Conservation (phyloP, 2,888 invertebrate genomes). For the Sthenelais limicola region DNA sequence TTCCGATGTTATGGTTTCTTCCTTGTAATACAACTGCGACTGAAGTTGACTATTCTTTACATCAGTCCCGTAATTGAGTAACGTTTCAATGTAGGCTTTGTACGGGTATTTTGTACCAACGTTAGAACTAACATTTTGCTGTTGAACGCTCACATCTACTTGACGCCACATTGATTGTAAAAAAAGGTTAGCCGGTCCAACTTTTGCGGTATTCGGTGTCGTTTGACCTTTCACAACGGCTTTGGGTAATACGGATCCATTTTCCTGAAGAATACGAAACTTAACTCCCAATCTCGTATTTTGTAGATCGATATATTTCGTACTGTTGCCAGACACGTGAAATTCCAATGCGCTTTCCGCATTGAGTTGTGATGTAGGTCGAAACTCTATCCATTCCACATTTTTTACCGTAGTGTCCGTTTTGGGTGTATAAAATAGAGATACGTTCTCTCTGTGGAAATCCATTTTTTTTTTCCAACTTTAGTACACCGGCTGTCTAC, state of each 20-base stretch:
- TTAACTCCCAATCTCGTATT: neutral
- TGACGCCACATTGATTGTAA: conserved; percentile 9
- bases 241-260: neutral
- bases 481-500: neutral
- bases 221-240: neutral
- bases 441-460: neutral
- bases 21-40: too few relatives aligned
- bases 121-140: conserved; percentile 8
- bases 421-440: conserved; percentile 4
- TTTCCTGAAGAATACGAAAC: neutral
- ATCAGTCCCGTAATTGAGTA: neutral
- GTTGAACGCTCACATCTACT: conserved; percentile 18
- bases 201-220: neutral
- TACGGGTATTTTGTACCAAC: neutral
- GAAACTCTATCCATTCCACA: conserved; percentile 16
- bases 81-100: conserved; percentile 1
- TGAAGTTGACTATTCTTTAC: neutral
- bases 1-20: neutral
- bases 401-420: neutral
- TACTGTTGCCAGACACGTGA: neutral
- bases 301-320: conserved; percentile 6
- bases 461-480: neutral
- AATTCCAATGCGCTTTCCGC: conserved; percentile 10
- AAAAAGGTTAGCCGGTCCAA: conserved; percentile 16
- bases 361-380: neutral